These are phyloP conservation scores for Thecocarcelia acutangulata DNA, from an alignment of 2,888 invertebrate genomes.

Conservation along the genomic window DNA sequence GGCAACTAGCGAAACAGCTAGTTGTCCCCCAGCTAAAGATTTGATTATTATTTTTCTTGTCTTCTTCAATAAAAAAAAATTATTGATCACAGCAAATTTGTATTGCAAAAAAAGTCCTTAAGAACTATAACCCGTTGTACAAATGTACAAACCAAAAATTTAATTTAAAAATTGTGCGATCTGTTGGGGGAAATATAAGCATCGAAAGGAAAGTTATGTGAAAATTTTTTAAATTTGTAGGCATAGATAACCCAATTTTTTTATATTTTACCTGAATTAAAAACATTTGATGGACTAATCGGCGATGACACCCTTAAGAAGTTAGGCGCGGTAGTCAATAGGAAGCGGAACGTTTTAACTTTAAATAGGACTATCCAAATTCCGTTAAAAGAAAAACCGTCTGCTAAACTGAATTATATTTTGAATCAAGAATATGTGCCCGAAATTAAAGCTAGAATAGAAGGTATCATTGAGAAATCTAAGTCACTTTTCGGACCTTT, in stretches of 20 bases:
- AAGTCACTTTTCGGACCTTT: conserved; percentile 17
- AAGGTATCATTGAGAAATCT: not conserved
- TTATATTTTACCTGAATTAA: conserved; percentile 3
- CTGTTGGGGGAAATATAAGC: conserved; percentile 13
- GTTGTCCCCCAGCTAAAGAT: no score
- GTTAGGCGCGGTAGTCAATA: conserved; percentile 62
- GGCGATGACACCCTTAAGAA: conserved; percentile 65
- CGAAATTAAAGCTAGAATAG: no score
- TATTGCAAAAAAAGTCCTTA: no score
- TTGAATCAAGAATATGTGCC: no score
- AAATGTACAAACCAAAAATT: conserved; percentile 16
- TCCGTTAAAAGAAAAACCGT: not conserved
- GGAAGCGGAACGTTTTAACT: conserved; percentile 53
- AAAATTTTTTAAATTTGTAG: not conserved
- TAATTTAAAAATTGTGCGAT: conserved; percentile 2
- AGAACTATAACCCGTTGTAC: not conserved
- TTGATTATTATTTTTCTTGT: no score
- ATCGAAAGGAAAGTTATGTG: conserved; percentile 6
- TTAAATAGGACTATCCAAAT: conserved; percentile 2
- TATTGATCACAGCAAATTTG: no score
- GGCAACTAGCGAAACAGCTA: no score
- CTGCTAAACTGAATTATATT: no score
- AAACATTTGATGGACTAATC: conserved; percentile 65
- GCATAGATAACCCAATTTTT: conserved; percentile 14
- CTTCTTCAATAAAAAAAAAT: no score